These are phyloP conservation scores for Polia nebulosa DNA, from an alignment of 2,888 invertebrate genomes.

Conservation along the genomic window DNA sequence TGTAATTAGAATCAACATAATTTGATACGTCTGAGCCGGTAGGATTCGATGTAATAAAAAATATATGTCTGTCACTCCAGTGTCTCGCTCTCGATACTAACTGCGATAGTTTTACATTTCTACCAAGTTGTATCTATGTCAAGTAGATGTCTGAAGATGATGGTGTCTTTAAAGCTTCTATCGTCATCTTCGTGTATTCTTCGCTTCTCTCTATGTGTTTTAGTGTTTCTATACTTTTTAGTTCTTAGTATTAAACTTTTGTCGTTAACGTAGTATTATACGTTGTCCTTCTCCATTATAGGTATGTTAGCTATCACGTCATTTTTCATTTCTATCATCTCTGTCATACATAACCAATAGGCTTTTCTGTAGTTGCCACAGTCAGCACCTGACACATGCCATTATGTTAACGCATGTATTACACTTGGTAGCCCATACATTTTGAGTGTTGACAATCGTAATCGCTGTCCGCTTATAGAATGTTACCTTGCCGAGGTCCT, in stretches of 20 bases:
- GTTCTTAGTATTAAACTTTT: background rate
- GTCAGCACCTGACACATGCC: background rate
- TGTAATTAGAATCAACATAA: constrained; percentile 36
- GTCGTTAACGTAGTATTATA: background rate
- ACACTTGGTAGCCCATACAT: background rate
- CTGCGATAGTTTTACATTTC: constrained; percentile 8
- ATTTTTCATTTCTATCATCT: background rate
- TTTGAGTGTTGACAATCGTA: too few relatives aligned
- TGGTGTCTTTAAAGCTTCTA: too few relatives aligned
- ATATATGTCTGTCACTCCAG: constrained; percentile 5
- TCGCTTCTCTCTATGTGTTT: background rate
- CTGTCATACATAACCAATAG: too few relatives aligned
- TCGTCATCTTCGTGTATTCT: background rate
- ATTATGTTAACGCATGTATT: background rate
- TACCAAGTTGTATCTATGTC: background rate
- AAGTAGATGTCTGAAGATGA: background rate
- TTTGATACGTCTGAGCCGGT: constrained; percentile 20
- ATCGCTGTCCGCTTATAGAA: too few relatives aligned
- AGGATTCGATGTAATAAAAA: constrained; percentile 29
- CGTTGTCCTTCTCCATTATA: background rate
- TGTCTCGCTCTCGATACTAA: background rate
- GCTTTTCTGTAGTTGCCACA: background rate
- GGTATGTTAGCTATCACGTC: background rate
- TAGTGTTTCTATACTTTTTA: background rate
- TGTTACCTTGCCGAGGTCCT: background rate